A percentile compares a stretch with the other conserved stretches of the same genome.
Evolutionary conservation across 2,888 invertebrate genomes (phyloP).

Genomic region (Eupithecia pulchellata): DNA sequence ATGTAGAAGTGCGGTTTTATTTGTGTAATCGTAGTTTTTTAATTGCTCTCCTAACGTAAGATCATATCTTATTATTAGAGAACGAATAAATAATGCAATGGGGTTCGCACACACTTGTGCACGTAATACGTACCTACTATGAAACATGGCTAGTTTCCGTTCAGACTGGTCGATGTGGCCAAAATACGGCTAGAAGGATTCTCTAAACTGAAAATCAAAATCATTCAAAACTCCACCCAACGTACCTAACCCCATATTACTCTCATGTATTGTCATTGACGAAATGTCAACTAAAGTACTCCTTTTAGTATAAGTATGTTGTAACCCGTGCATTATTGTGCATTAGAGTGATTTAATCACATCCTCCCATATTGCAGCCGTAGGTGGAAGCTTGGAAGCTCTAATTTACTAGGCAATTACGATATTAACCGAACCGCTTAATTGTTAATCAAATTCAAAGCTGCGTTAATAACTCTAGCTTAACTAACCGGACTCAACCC

Average conservation of each 20-base stretch:
- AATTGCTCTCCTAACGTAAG: too few relatives aligned
- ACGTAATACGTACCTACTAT: too few relatives aligned
- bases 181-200: too few relatives aligned
- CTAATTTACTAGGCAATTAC: slow-evolving; percentile 2
- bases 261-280: not conserved
- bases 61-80: too few relatives aligned
- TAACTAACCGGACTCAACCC: not conserved
- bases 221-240: too few relatives aligned
- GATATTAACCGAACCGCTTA: not conserved
- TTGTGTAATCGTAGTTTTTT: not conserved
- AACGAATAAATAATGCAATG: too few relatives aligned
- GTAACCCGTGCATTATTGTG: too few relatives aligned
- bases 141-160: too few relatives aligned
- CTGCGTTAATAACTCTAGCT: not conserved
- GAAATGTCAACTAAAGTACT: not conserved
- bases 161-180: too few relatives aligned
- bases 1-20: not conserved
- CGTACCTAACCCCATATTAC: not conserved
- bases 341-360: not conserved
- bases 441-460: not conserved
- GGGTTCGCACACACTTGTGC: too few relatives aligned
- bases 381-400: not conserved
- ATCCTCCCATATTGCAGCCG: not conserved
- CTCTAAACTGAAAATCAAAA: too few relatives aligned
- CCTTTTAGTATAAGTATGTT: too few relatives aligned